Evolutionary conservation across 2,797 vertebrate genomes (phyloP).

Genomic region (Lithobates pipiens): DNA sequence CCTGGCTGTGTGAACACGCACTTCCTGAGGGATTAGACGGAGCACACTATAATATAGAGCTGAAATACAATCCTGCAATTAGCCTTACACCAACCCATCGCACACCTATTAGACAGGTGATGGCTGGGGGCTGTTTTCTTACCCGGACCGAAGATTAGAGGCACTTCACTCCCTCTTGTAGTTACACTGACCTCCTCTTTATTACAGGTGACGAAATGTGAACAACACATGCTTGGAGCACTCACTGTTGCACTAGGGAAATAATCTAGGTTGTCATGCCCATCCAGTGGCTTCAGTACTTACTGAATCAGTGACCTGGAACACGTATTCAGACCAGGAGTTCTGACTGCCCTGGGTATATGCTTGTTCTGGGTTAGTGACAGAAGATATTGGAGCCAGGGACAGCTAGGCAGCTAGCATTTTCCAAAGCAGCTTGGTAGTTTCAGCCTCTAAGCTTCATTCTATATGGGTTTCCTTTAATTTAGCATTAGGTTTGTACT

Average conservation of each 20-base stretch:
- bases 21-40: slow-evolving; percentile 25
- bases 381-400: too few species aligned
- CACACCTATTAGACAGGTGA: slow-evolving; percentile 14
- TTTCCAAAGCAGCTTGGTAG: too few species aligned
- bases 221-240: neutral
- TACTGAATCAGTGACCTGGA: too few species aligned
- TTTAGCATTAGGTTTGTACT: too few species aligned
- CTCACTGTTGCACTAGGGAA: neutral
- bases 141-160: neutral
- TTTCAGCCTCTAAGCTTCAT: too few species aligned
- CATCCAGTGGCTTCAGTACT: neutral
- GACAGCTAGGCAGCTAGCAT: too few species aligned
- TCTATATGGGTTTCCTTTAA: too few species aligned
- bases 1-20: neutral
- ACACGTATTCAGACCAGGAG: neutral
- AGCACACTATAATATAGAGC: neutral
- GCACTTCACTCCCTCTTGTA: neutral
- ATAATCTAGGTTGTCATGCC: neutral
- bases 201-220: neutral
- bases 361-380: neutral
- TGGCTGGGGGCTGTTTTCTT: neutral
- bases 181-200: neutral
- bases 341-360: neutral
- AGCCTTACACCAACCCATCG: neutral
- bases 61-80: slow-evolving; percentile 37